Evolutionary conservation across 2,113 vertebrate species (phyloP).

Genomic region (Oreamnos americanus): DNA sequence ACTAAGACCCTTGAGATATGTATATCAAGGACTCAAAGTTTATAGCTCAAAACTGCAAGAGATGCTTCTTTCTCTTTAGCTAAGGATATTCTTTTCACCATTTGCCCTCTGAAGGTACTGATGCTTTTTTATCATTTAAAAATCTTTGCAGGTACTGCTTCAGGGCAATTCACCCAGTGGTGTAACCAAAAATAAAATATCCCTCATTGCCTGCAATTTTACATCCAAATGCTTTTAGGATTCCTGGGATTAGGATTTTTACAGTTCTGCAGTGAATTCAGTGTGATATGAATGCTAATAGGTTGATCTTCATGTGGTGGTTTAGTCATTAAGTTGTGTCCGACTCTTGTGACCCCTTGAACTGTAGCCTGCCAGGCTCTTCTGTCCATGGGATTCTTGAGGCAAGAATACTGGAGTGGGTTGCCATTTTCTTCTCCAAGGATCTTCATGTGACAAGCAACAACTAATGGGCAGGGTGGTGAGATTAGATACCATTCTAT

Average conservation of each 20-base stretch:
- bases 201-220: slow-evolving; percentile 6
- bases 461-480: neutral
- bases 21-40: neutral
- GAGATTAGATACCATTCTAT: neutral
- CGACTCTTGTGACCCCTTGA: neutral
- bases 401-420: neutral
- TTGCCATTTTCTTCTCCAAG: neutral
- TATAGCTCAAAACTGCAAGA: neutral
- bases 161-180: neutral
- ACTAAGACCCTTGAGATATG: neutral
- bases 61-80: neutral
- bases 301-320: neutral
- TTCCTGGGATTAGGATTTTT: neutral
- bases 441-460: neutral
- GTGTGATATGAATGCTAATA: neutral
- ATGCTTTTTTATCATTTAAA: neutral
- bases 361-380: neutral
- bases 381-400: neutral
- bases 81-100: neutral
- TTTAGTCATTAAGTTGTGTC: neutral
- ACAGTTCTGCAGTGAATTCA: slow-evolving; percentile 18
- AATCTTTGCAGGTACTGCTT: neutral
- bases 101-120: slow-evolving; percentile 20
- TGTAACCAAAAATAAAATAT: slow-evolving; percentile 1
- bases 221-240: slow-evolving; percentile 7